Evolutionary conservation across 2,113 vertebrate species (phyloP), one percentile per base, ranked within the genome.

Genomic region (Leptobrachium ailaonicum): DNA sequence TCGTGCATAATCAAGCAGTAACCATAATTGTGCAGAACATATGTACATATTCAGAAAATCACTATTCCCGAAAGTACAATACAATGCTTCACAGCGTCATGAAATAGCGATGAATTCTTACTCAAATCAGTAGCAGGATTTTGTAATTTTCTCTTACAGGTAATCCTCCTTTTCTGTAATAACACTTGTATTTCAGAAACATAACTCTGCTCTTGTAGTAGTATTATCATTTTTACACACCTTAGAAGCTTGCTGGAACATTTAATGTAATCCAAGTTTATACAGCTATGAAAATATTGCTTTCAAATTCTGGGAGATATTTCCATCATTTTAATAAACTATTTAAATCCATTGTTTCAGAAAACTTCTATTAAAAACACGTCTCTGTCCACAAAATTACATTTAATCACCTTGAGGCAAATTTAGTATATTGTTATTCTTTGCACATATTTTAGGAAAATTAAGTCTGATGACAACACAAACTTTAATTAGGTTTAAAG

Each of bases 1-100:
- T 71, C n/a, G 41, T 71, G 50, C 47, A 54, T 71, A 71, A 71
- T 71, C 14, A 71, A 40, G 14, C 40, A 54, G 47, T 50, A 71
- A 32, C 70, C 20, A 41, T 53, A 54, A 56, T 11, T 12, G 40
- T 20, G 32, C 54, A 13, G 7, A 54, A 54, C 70, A 71, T 71
- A 71, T 71, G 70, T 20, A 50, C 50, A 54, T 32, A 41, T 20
- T 53, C 20, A 40, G 47, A 71, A 41, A 71, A 71, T 32, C 47
- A 60, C 9, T 13, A 11, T 4, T 60, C 56, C 13, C 56, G 13
- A 60, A 8, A 2, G 56, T 60, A 14, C 56, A 60, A 12, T 60
- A 14, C 3, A 12, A 60, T 60, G 56, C 56, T 60, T 60, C 56
- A 60, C 13, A 60, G 11, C 56, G 13, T 12, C 11, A 14, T 32